Conservation (phyloP, 2,888 invertebrate species). For the Apamea crenata region DNA sequence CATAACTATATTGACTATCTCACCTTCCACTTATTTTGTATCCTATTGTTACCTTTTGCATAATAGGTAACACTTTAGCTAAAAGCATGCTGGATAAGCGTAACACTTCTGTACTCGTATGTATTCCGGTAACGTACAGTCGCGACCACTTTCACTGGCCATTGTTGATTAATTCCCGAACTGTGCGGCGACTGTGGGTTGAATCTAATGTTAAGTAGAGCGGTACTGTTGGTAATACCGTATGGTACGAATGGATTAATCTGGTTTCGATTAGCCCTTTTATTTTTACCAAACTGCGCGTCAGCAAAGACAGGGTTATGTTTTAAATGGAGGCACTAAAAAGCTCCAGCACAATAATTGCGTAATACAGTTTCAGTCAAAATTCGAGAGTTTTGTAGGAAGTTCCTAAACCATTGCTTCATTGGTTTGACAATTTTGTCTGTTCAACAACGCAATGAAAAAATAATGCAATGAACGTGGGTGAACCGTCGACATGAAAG, state of each 20-base stretch:
- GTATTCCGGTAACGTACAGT: conserved; percentile 66
- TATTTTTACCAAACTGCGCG: background rate
- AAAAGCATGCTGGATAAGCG: conserved; percentile 61
- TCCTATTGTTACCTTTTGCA: conserved; percentile 60
- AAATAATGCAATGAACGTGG: background rate
- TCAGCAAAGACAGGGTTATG: background rate
- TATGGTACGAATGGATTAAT: conserved; percentile 9
- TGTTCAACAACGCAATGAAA: background rate
- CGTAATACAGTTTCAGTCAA: background rate
- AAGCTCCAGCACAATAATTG: background rate
- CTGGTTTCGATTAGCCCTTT: conserved; percentile 23
- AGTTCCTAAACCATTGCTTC: background rate
- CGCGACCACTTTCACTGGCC: conserved; percentile 79
- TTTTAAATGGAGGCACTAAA: background rate
- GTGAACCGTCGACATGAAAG: background rate
- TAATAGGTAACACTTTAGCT: conserved; percentile 52
- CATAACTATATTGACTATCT: conserved; percentile 46
- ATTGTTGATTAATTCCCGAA: conserved; percentile 77
- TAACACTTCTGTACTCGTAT: conserved; percentile 49
- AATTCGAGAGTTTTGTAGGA: background rate
- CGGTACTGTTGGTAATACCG: conserved; percentile 40
- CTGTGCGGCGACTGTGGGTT: conserved; percentile 71
- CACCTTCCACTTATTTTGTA: conserved; percentile 28
- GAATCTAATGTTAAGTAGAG: conserved; percentile 73
- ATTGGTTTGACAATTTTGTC: background rate